Percentiles rank a stretch among this genome's conserved stretches.
Evolutionary conservation across 2,797 vertebrate genomes (phyloP).

Genomic region (Rallus crepitans): DNA sequence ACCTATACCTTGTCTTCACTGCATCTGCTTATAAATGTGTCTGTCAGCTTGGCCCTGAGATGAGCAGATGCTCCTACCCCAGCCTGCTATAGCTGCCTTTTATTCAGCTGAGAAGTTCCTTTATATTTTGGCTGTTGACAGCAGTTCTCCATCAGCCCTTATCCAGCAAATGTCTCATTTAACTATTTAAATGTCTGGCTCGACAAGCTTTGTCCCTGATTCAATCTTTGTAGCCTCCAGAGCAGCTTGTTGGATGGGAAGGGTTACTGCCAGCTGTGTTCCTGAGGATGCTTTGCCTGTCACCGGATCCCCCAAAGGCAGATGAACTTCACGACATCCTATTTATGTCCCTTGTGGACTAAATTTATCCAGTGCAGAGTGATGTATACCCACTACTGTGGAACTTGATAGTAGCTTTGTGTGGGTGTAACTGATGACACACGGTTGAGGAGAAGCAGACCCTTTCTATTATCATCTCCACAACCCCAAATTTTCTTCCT

Average conservation of each 20-base stretch:
- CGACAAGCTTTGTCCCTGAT: fast-evolving
- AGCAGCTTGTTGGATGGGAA: not conserved
- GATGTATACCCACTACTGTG: not conserved
- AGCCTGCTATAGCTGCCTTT: not conserved
- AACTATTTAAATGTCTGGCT: not conserved
- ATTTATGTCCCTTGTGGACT: not conserved
- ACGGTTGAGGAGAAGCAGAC: not conserved
- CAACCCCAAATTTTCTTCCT: not conserved
- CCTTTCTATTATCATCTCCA: not conserved
- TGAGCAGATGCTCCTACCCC: not conserved
- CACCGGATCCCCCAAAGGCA: slow-evolving; percentile 39
- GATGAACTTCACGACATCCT: not conserved
- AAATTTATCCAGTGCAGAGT: slow-evolving; percentile 16
- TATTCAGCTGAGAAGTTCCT: not conserved
- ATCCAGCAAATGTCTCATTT: not conserved
- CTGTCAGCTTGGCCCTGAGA: not conserved
- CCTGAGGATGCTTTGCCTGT: slow-evolving; percentile 24
- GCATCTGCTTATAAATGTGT: not conserved
- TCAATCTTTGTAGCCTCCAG: not conserved
- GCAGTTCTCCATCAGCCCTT: not conserved
- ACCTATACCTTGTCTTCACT: not conserved
- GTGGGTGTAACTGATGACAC: not conserved
- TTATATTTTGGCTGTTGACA: not conserved
- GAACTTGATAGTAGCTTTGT: slow-evolving; percentile 44
- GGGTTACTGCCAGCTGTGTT: not conserved